These are phyloP conservation scores for Periphyllus acericola DNA, from an alignment of 2,888 invertebrate genomes.

Conservation along the genomic window DNA sequence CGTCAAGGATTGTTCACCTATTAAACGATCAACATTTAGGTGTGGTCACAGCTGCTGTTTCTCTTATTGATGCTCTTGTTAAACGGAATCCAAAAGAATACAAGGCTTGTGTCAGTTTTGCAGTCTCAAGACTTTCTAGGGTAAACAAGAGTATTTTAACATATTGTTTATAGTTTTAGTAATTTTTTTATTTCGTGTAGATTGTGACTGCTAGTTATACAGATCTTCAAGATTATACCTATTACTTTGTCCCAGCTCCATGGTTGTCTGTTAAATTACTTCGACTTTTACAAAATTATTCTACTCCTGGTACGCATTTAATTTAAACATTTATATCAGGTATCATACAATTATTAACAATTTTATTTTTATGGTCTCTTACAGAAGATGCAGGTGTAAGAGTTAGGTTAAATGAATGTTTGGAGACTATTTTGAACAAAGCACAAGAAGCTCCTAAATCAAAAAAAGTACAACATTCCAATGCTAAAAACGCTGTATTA, in stretches of 20 bases:
- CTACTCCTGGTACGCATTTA: slow-evolving; percentile 80
- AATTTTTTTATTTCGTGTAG: slow-evolving; percentile 68
- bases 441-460: slow-evolving; percentile 99
- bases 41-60: slow-evolving; percentile 98
- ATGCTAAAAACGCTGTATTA: slow-evolving; percentile 99
- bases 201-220: slow-evolving; percentile 99
- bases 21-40: slow-evolving; percentile 99
- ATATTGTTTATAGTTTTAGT: slow-evolving; percentile 40
- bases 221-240: slow-evolving; percentile 99
- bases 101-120: slow-evolving; percentile 97
- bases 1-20: slow-evolving; percentile 96
- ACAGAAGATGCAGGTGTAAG: slow-evolving; percentile 95
- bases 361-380: slow-evolving; percentile 64
- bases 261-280: slow-evolving; percentile 99
- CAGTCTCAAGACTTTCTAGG: slow-evolving; percentile 95
- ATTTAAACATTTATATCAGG: neutral
- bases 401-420: slow-evolving; percentile 94
- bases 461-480: slow-evolving; percentile 99
- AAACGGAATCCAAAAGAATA: slow-evolving; percentile 99
- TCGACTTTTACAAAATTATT: slow-evolving; percentile 96
- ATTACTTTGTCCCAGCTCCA: slow-evolving; percentile 99
- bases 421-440: slow-evolving; percentile 98
- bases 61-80: slow-evolving; percentile 96
- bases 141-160: slow-evolving; percentile 68
- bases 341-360: neutral